Evolutionary conservation across 2,113 vertebrate genomes (phyloP), one percentile per base, ranked within the genome.

Genomic region (Drymodes brunneopygia): DNA sequence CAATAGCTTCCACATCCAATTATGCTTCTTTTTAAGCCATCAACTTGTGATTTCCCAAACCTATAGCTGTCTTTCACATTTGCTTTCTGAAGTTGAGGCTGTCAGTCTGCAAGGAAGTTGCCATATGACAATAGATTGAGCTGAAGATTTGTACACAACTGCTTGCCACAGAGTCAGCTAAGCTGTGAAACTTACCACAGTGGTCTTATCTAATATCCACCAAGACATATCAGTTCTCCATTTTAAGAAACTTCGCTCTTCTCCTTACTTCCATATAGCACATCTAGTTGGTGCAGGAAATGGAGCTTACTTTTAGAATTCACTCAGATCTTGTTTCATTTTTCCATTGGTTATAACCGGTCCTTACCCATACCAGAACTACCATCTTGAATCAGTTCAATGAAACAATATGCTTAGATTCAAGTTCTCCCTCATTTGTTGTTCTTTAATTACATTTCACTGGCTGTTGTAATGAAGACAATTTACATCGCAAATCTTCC

Each of bases 211-310:
- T 71, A 65, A 81, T 9, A 44, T 33, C 8, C 35, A 50, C 21
- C n/a, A 72, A 36, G 36, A 56, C 2, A 0, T 11, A 9, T 0
- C 5, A 48, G 25, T 15, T 74, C n/a, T 33, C 57, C 12, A 38
- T 56, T 50, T 58, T 22, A 71, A 60, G 27, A 23, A 60, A 25
- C 17, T 36, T 20, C 23, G 6, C 10, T 91, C 64, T 14, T 79
- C 36, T 58, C 11, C 6, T 24, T 64, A 21, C 12, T 78, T 70
- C 51, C 44, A 57, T 8, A 66, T 1, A 89, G 16, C 33, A 12
- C 3, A 60, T 31, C 22, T 28, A 51, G 6, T 10, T 57, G 7
- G 29, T 77, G 15, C n/a, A 87, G 23, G 11, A 64, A 87, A 31
- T 4, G 1, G 10, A 85, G 36, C 8, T 67, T 51, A 71, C 22